phyloP scores from a whole-genome alignment of 2,113 vertebrate species.

The Ptyas mucosa region DNA sequence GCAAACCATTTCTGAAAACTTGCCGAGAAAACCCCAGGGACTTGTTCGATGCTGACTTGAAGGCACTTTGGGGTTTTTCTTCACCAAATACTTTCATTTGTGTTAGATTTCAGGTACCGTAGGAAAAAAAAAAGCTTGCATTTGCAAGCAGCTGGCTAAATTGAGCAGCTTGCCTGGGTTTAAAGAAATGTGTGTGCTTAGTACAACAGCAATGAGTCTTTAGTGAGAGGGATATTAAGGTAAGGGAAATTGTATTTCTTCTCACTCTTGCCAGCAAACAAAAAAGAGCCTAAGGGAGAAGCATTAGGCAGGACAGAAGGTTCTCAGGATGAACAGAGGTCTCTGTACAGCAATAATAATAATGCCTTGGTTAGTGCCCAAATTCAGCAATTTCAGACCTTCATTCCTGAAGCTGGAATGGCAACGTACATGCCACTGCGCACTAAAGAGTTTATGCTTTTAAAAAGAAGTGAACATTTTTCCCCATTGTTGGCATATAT shows the following conservation, averaged over 20 bases:
- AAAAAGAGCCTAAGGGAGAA: not conserved
- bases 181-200: not conserved
- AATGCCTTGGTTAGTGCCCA: not conserved
- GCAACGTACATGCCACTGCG: not conserved
- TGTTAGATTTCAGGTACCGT: not conserved
- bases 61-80: not conserved
- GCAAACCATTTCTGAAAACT: not conserved
- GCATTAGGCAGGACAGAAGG: not conserved
- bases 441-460: not conserved
- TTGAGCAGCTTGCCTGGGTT: not conserved
- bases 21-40: not conserved
- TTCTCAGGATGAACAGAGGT: not conserved
- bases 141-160: not conserved
- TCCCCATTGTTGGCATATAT: not conserved
- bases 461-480: not conserved
- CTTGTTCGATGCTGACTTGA: not conserved
- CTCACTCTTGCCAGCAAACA: not conserved
- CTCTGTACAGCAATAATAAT: not conserved
- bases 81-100: not conserved
- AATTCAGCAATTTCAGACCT: not conserved
- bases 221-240: not conserved
- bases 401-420: not conserved
- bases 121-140: not conserved
- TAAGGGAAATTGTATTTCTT: not conserved
- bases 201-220: not conserved